A percentile compares a stretch with the other conserved stretches of the same genome.
Evolutionary conservation across 2,797 vertebrate species (phyloP).

Genomic region (Notolabrus celidotus): DNA sequence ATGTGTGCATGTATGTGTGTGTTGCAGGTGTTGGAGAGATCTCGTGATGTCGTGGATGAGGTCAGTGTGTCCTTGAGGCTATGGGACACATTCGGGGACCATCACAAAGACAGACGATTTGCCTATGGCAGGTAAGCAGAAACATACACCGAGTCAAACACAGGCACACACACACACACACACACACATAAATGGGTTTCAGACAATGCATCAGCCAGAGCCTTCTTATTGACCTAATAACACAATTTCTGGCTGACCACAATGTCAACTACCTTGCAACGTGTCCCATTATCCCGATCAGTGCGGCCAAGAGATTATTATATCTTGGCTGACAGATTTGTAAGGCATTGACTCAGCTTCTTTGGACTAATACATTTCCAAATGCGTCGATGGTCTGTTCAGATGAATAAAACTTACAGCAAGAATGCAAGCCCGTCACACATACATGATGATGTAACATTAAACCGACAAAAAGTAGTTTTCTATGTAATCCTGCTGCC

Average conservation of each 20-base stretch:
- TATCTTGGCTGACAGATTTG: constrained; percentile 32
- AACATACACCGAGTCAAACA: neutral
- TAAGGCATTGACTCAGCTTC: constrained; percentile 40
- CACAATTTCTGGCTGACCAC: constrained; percentile 48
- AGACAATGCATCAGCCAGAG: no score
- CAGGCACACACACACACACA: constrained; percentile 1
- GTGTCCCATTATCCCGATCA: constrained; percentile 16
- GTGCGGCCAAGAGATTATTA: constrained; percentile 33
- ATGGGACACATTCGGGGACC: constrained; percentile 92
- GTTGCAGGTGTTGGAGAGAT: constrained; percentile 89
- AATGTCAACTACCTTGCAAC: constrained; percentile 38
- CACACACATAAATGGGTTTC: no score
- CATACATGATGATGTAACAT: constrained; percentile 20
- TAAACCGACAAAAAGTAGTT: constrained; percentile 35
- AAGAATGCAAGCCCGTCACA: constrained; percentile 5
- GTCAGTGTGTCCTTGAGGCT: constrained; percentile 90
- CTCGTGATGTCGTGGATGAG: constrained; percentile 91
- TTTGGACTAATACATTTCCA: neutral
- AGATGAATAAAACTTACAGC: constrained; percentile 6
- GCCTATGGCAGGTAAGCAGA: constrained; percentile 89
- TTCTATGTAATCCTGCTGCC: constrained; percentile 54
- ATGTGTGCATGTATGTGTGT: constrained; percentile 41
- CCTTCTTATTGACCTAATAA: constrained; percentile 63
- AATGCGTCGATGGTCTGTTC: constrained; percentile 1
- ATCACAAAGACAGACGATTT: constrained; percentile 92